These are phyloP conservation scores for Ramphastos sulfuratus DNA, from an alignment of 2,113 vertebrate species.

Conservation along the genomic window DNA sequence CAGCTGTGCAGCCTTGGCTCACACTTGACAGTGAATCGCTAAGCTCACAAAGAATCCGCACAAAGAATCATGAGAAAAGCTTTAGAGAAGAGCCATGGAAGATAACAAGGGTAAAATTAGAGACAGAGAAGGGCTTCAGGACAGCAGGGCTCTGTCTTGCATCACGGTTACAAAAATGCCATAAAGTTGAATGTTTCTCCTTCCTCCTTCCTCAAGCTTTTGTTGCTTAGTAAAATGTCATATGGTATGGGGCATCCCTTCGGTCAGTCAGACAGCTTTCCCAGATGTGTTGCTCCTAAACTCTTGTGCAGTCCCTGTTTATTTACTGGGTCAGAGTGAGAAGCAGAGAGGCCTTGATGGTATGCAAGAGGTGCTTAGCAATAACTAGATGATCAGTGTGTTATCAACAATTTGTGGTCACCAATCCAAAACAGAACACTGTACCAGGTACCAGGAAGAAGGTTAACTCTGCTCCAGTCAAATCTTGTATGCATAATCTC, in stretches of 20 bases:
- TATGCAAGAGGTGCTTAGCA: neutral
- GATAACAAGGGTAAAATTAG: neutral
- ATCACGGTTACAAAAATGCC: rapidly evolving
- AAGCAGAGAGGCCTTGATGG: neutral
- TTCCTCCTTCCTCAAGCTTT: neutral
- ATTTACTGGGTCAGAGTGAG: rapidly evolving
- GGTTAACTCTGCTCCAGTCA: neutral
- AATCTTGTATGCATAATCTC: neutral
- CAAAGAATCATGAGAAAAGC: neutral
- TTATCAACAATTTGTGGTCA: neutral
- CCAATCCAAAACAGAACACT: neutral
- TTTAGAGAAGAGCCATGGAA: neutral
- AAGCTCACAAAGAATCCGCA: neutral
- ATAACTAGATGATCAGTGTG: neutral
- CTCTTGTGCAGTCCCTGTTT: neutral
- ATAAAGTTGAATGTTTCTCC: neutral
- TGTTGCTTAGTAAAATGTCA: neutral
- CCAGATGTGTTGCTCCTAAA: neutral
- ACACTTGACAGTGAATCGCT: neutral
- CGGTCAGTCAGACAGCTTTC: neutral
- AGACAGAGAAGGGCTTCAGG: neutral
- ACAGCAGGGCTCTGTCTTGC: neutral
- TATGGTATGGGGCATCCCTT: neutral
- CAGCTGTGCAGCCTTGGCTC: neutral
- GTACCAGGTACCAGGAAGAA: neutral